Conservation (phyloP, 2,797 vertebrate genomes). For the Astyanax mexicanus region DNA sequence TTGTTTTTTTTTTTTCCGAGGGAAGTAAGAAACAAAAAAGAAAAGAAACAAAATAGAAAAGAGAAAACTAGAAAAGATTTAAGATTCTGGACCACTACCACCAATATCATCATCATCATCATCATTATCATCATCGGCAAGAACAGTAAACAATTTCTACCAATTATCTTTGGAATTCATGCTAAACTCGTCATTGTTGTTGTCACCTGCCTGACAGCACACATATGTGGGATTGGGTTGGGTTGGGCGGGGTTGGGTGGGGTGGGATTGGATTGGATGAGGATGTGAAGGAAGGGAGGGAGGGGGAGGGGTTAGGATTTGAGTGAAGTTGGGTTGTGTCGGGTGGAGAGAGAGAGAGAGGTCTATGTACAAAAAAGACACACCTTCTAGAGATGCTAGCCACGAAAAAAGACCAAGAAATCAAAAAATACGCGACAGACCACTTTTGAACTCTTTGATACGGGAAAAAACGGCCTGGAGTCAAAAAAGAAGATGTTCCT, state of each 20-base stretch:
- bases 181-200: constrained; percentile 80
- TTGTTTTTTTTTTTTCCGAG: constrained; percentile 54
- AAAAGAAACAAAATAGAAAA: constrained; percentile 53
- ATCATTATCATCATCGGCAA: too few relatives aligned
- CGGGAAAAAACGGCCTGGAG: constrained; percentile 4
- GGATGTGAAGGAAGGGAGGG: too few relatives aligned
- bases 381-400: constrained; percentile 72
- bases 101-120: too few relatives aligned
- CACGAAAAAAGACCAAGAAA: constrained; percentile 73
- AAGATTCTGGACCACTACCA: constrained; percentile 67
- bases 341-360: too few relatives aligned
- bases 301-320: neutral
- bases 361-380: constrained; percentile 80
- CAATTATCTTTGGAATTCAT: constrained; percentile 88
- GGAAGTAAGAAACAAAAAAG: neutral
- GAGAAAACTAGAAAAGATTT: constrained; percentile 55
- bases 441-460: too few relatives aligned
- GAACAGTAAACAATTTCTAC: constrained; percentile 83
- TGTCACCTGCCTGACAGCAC: constrained; percentile 70
- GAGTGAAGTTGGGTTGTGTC: too few relatives aligned
- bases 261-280: too few relatives aligned
- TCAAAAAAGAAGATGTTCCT: constrained; percentile 59
- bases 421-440: neutral
- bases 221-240: constrained; percentile 44
- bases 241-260: too few relatives aligned